A percentile compares a stretch with the other conserved stretches of the same genome.
phyloP scores from a whole-genome alignment of 2,113 vertebrate genomes.

The Labrus mixtus region DNA sequence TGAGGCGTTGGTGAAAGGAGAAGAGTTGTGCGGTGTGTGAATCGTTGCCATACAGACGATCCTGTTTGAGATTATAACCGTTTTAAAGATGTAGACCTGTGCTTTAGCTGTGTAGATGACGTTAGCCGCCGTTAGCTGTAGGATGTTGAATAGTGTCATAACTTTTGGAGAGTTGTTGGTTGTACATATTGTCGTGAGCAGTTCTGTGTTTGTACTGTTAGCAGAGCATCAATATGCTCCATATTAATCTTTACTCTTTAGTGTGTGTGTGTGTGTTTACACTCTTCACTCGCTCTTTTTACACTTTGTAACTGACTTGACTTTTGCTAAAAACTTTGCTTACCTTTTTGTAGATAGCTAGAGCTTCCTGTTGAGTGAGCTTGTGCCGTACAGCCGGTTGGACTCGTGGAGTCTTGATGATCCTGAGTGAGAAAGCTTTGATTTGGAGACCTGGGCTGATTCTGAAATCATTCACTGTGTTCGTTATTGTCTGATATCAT shows the following conservation, averaged over 20 bases:
- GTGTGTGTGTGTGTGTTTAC: slow-evolving; percentile 36
- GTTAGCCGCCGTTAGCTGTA: slow-evolving; percentile 43
- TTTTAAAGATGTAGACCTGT: slow-evolving; percentile 8
- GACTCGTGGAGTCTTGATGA: neutral
- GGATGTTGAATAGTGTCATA: slow-evolving; percentile 25
- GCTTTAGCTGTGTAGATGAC: slow-evolving; percentile 5
- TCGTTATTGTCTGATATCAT: neutral
- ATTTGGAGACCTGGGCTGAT: neutral
- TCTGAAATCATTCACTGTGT: slow-evolving; percentile 14
- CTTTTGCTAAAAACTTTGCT: slow-evolving; percentile 47
- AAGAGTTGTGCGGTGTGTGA: neutral
- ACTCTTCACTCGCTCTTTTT: slow-evolving; percentile 46
- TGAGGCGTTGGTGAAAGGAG: too few species aligned
- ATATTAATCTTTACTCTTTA: slow-evolving; percentile 10
- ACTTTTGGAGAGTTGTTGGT: slow-evolving; percentile 11
- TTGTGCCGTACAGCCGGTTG: neutral
- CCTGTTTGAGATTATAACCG: neutral
- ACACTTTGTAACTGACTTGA: slow-evolving; percentile 57
- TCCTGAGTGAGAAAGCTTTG: neutral
- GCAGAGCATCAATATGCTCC: slow-evolving; percentile 7
- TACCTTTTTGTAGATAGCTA: slow-evolving; percentile 47
- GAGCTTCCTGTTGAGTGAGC: slow-evolving; percentile 15
- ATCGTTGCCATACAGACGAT: neutral
- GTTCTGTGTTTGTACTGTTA: slow-evolving; percentile 44
- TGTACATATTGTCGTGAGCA: slow-evolving; percentile 47